Evolutionary conservation across 2,888 invertebrate species (phyloP), one percentile per base, ranked within the genome.

Genomic region (Imbricaverruca yamaguchii): DNA sequence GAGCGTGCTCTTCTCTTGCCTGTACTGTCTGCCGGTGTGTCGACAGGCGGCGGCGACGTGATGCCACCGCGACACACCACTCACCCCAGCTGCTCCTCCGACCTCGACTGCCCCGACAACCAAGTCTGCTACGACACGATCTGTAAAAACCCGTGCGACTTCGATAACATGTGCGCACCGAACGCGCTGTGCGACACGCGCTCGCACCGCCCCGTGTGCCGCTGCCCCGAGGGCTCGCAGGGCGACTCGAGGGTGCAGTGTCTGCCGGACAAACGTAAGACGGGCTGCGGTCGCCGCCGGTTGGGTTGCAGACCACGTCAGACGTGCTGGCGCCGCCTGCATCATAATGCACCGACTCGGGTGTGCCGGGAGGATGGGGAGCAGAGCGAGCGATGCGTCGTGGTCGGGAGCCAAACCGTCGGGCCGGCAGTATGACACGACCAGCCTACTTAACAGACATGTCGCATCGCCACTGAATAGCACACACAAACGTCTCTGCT

Each of bases 101-200:
- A 96, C 86, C 89, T 90, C 82, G 95, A 96, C 84, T 96, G 96
- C 86, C 89, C 90, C 12, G 91, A 91, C 80, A 91, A 90, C 84
- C 93, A 95, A 87, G 92, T 95, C 12, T 96, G 96, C 86, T 91
- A 95, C 77, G 94, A 95, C 86, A 90, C 95, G 85, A 91, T 93
- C 84, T 83, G 83, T 80, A 81, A 78, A 59, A 80, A 83, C 63
- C 82, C 83, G 53, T 83, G 83, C 80, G 69, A 81, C 80, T 53
- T 83, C 80, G 83, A 81, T 65, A 90, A 90, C 74, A 94, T 95
- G 84, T 96, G 96, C 85, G 88, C 92, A 6, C 87, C 86, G 65
- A 93, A 94, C 83, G 93, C 92, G 87, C 91, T 91, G 84, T 96
- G 96, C 85, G 93, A 94, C 85, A 87, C 88, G 11, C 90, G 95